Evolutionary conservation across 2,797 vertebrate species (phyloP).

Genomic region (Pipistrellus pygmaeus): DNA sequence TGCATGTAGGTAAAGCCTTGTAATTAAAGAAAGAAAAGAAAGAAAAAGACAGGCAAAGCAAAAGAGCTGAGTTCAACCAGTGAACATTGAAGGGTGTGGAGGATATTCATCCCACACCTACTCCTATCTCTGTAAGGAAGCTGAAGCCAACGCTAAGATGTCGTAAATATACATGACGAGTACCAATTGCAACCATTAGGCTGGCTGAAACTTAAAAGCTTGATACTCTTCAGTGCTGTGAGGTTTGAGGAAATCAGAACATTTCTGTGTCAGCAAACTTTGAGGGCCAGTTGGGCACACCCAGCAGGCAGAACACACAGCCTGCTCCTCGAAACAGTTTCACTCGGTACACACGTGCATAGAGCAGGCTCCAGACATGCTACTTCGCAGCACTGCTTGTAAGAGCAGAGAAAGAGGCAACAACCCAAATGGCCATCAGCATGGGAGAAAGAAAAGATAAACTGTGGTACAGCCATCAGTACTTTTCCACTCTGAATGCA

Average conservation of each 20-base stretch:
- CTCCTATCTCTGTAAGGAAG: neutral
- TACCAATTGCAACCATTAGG: neutral
- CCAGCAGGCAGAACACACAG: neutral
- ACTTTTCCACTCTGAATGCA: neutral
- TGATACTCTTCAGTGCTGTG: neutral
- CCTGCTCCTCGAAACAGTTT: neutral
- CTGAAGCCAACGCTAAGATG: neutral
- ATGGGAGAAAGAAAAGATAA: neutral
- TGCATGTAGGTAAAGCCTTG: neutral
- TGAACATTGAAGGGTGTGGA: neutral
- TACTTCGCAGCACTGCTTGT: neutral
- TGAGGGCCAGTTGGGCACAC: neutral
- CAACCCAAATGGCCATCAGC: neutral
- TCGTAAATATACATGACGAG: neutral
- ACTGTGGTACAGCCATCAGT: neutral
- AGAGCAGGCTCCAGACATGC: neutral
- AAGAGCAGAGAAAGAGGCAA: neutral
- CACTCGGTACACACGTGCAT: neutral
- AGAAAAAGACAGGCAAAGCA: neutral
- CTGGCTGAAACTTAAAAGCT: neutral
- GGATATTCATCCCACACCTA: neutral
- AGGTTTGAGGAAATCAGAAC: neutral
- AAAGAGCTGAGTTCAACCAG: neutral
- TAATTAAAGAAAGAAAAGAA: neutral
- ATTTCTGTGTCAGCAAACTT: neutral